Conservation (phyloP, 2,888 invertebrate species). For the Pherbina coryleti region DNA sequence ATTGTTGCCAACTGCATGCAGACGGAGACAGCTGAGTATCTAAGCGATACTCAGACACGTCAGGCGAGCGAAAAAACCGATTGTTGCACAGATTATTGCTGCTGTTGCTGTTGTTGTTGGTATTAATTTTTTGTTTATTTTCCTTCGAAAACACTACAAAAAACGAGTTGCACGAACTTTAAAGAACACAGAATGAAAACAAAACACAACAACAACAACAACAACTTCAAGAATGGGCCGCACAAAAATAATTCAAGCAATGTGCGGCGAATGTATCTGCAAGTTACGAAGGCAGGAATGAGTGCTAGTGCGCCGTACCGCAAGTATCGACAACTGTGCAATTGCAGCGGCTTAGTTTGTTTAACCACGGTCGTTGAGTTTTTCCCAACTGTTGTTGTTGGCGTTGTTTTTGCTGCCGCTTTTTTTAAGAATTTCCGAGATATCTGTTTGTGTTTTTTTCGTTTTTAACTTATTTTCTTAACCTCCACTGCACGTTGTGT, state of each 20-base stretch:
- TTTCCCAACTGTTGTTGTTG: conserved; percentile 39
- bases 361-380: conserved; percentile 33
- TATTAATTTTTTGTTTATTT: conserved; percentile 14
- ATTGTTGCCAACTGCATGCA: neutral
- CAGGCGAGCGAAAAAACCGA: conserved; percentile 1
- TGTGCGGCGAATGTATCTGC: conserved; percentile 34
- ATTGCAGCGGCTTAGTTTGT: conserved; percentile 11
- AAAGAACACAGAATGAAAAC: conserved; percentile 5
- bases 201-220: conserved; percentile 15
- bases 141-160: conserved; percentile 3
- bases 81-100: neutral
- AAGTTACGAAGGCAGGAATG: neutral
- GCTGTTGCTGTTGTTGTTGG: conserved; percentile 38
- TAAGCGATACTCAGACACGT: neutral
- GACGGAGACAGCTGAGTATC: neutral
- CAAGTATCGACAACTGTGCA: neutral
- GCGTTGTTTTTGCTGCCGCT: neutral
- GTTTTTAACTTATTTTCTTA: no score
- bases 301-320: neutral
- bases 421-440: neutral
- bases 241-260: conserved; percentile 39
- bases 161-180: conserved; percentile 34
- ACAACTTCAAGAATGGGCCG: conserved; percentile 1
- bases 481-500: neutral
- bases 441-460: neutral